Evolutionary conservation across 2,888 invertebrate species (phyloP).

Genomic region (Drosophila pegasa): DNA sequence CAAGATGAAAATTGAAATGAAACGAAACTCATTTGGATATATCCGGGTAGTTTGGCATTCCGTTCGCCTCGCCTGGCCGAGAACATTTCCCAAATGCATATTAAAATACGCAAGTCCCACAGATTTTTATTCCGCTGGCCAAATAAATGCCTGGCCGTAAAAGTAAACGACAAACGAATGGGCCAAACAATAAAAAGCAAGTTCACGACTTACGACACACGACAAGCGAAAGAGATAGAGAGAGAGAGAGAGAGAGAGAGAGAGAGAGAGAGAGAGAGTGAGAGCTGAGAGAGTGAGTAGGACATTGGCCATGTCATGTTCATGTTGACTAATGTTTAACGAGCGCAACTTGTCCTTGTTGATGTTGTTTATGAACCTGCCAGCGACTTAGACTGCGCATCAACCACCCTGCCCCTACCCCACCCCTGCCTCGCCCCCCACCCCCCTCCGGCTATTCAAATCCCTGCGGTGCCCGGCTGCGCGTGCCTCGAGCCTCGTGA

Average conservation of each 20-base stretch:
- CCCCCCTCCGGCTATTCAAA: slow-evolving; percentile 57
- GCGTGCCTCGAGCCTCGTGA: slow-evolving; percentile 56
- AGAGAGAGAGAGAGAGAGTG: slow-evolving; percentile 4
- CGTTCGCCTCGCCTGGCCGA: slow-evolving; percentile 38
- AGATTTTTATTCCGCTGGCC: slow-evolving; percentile 52
- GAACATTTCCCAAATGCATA: slow-evolving; percentile 82
- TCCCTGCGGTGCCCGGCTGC: slow-evolving; percentile 64
- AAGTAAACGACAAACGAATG: slow-evolving; percentile 80
- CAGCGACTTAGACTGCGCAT: slow-evolving; percentile 19
- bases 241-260: background rate
- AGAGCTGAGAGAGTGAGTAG: slow-evolving; percentile 6
- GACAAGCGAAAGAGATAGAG: slow-evolving; percentile 66
- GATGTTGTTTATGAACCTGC: slow-evolving; percentile 79
- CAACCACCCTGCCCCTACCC: slow-evolving; percentile 4
- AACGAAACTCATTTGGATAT: slow-evolving; percentile 70
- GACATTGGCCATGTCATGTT: slow-evolving; percentile 58
- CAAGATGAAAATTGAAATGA: slow-evolving; percentile 70
- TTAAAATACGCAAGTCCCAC: slow-evolving; percentile 72
- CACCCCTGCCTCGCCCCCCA: background rate
- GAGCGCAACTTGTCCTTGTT: slow-evolving; percentile 73
- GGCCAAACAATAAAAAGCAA: slow-evolving; percentile 67
- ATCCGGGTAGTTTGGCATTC: slow-evolving; percentile 17
- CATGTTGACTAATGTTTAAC: slow-evolving; percentile 75
- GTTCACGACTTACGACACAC: slow-evolving; percentile 72
- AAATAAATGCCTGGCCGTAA: slow-evolving; percentile 77